Evolutionary conservation across 92 coral and sea anemone species (phyloP).

Genomic region (Virgularia gustaviana): DNA sequence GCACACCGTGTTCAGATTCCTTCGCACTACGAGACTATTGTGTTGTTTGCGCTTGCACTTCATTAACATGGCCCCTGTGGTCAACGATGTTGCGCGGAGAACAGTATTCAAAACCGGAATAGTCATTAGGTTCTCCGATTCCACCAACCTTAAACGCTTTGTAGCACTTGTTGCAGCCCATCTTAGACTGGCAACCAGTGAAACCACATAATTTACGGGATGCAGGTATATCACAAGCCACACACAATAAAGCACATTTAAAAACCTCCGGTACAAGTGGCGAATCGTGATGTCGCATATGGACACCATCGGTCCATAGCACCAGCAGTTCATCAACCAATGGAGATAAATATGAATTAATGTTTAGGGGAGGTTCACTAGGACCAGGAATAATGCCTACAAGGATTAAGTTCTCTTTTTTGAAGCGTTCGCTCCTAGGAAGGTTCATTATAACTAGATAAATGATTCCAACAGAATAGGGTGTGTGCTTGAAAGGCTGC

Average conservation of each 20-base stretch:
- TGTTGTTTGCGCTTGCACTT: background rate
- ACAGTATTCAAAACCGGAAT: slow-evolving; percentile 2
- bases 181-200: slow-evolving; percentile 28
- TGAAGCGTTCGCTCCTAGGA: slow-evolving; percentile 56
- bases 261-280: background rate
- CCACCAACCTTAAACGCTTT: slow-evolving; percentile 6
- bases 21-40: background rate
- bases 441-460: slow-evolving; percentile 55
- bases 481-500: slow-evolving; percentile 60
- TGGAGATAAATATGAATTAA: slow-evolving; percentile 60
- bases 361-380: slow-evolving; percentile 54
- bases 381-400: slow-evolving; percentile 70
- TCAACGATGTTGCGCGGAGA: background rate
- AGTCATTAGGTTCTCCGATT: background rate
- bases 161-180: slow-evolving; percentile 62
- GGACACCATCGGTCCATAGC: slow-evolving; percentile 35
- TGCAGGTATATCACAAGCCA: slow-evolving; percentile 69
- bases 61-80: background rate
- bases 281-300: background rate
- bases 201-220: slow-evolving; percentile 69
- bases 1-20: slow-evolving; percentile 28
- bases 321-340: slow-evolving; percentile 53
- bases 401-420: slow-evolving; percentile 58
- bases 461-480: slow-evolving; percentile 61
- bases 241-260: slow-evolving; percentile 47